Base-by-base conservation (phyloP, 1,140 invertebrate genomes). In the Oryzaephilus surinamensis region DNA sequence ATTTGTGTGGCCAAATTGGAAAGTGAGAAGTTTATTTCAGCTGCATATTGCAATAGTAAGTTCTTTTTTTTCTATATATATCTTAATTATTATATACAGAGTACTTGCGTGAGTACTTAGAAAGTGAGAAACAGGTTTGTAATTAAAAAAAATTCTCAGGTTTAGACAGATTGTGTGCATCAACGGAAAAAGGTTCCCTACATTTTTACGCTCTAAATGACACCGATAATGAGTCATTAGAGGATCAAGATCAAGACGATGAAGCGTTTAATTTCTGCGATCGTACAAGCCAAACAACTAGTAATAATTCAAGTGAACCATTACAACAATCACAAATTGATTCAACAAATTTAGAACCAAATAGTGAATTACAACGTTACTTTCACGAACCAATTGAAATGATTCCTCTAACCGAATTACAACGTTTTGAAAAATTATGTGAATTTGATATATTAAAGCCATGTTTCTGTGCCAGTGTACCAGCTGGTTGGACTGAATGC, bases 401-500 rank as follows among this genome's bases (percentile, higher is more conserved):
- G 12, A 54, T 62, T 19, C 10, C 36, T 4, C 20, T 52, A 14
- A 8, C 46, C 2, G 71, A 72, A 46, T 60, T 83, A 41, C 63
- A 67, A 43, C 55, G 59, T n/a, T 56, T 83, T 1, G 72, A 79
- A 38, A 67, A 73, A 45, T 57, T 83, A 15, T 82, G 74, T 12
- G 61, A 70, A 43, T 81, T 79, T 66, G 73, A 74, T 64, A 59
- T 70, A 55, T 52, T 73, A 58, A 62, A 72, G 60, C 46, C 73
- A 2, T 61, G 76, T 2, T 92, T 88, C 56, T 78, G 81, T 32
- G 86, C 86, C 4, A 89, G 87, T n/a, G 84, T 92, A 1, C 86
- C 89, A 2, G 78, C 85, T 16, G 93, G 88, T 62, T 93, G 89
- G 91, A 83, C 76, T 45, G 87, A 93, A 67, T 74, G 93, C 52